Percentiles rank a stretch among this genome's conserved stretches.
Evolutionary conservation across 2,888 invertebrate species (phyloP).

Genomic region (Sinopyrophorus schimmeli): DNA sequence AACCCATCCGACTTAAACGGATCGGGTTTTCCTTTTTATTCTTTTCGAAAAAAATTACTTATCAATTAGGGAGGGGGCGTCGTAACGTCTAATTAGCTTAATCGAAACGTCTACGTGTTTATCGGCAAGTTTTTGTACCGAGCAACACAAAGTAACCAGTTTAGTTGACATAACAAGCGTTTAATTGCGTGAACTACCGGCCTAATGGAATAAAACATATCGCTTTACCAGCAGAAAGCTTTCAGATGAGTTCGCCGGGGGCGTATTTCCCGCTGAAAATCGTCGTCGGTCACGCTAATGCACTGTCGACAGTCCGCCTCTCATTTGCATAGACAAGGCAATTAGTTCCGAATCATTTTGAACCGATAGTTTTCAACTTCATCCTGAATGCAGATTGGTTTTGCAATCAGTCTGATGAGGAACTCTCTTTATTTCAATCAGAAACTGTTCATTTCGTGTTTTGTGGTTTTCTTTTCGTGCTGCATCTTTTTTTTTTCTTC

Average conservation of each 20-base stretch:
- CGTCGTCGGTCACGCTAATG: slow-evolving; percentile 33
- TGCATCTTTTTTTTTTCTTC: no score
- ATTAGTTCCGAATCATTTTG: slow-evolving; percentile 41
- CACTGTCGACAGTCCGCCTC: slow-evolving; percentile 36
- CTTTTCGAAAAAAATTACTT: no score
- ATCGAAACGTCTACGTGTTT: slow-evolving; percentile 10
- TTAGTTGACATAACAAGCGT: slow-evolving; percentile 17
- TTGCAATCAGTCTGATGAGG: slow-evolving; percentile 27
- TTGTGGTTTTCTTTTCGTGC: not conserved
- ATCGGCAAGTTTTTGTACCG: slow-evolving; percentile 5
- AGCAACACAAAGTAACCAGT: slow-evolving; percentile 11
- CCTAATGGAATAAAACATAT: slow-evolving; percentile 29
- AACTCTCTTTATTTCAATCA: slow-evolving; percentile 15
- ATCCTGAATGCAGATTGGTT: slow-evolving; percentile 41
- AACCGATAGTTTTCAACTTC: slow-evolving; percentile 41
- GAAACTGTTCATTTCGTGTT: slow-evolving; percentile 11
- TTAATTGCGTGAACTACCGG: slow-evolving; percentile 20
- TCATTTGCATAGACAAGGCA: slow-evolving; percentile 44
- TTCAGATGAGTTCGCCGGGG: slow-evolving; percentile 29
- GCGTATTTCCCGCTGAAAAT: slow-evolving; percentile 29
- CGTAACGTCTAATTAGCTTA: no score
- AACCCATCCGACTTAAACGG: no score
- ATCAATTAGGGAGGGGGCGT: no score
- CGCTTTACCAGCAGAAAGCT: slow-evolving; percentile 25
- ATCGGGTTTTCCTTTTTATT: no score